Base-by-base conservation (phyloP, 2,113 vertebrate genomes). In the Pitta sordida region DNA sequence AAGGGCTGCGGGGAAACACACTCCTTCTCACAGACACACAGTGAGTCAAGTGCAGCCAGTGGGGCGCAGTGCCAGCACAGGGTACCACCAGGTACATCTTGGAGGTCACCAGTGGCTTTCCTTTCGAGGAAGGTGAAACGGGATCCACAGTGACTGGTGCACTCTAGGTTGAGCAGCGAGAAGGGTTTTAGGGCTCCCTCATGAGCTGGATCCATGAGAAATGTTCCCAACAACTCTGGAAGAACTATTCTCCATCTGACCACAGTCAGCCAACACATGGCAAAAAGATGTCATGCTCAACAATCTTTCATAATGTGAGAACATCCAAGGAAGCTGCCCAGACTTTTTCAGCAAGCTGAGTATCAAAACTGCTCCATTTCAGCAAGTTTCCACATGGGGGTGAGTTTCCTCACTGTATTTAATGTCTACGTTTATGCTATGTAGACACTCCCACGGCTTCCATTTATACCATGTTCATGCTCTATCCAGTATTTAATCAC, bases 121-220 rank as follows among this genome's bases (percentile, higher is more conserved):
- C 59, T 73, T 49, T n/a, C n/a, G n/a, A n/a, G n/a, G 46, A 41
- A 82, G 53, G 17, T 24, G 27, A 59, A 64, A 44, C 0, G 0
- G 11, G 21, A 29, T 48, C 39, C 60, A 32, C 0, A 0, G 19
- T 30, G 1, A 0, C 3, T 10, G 18, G 23, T 37, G 34, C 34
- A 55, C 34, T 27, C 15, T 43, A n/a, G 37, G 60, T 34, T 49
- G 49, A 68, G 13, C 36, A 73, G 21, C 67, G 55, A 22, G 36
- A 36, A 70, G 39, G 10, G 10, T 2, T 41, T 39, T 49, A 73
- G 71, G 59, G 49, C 6, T 80, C 29, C 22, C 26, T 18, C 7
- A 1, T 0, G 3, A 74, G 43, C 53, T 43, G 39, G 20, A 29
- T 70, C 51, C 20, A 7, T 3, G 5, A 30, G 10, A 20, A 36